Percentiles rank a stretch among this genome's conserved stretches.
These are phyloP conservation scores for Triplophysa dalaica DNA, from an alignment of 2,113 vertebrate species.

Conservation along the genomic window DNA sequence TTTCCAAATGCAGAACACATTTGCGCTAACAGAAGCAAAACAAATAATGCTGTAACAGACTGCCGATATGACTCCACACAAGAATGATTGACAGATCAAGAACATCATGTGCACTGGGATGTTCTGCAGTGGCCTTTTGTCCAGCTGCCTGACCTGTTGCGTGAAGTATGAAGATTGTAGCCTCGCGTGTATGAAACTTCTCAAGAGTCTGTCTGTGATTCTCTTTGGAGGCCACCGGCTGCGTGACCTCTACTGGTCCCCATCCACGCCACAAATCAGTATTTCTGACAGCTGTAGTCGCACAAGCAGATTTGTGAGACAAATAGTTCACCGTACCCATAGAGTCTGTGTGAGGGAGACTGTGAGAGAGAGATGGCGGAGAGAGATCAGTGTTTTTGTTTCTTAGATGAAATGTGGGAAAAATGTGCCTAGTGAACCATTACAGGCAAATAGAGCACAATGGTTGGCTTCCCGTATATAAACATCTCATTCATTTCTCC, in stretches of 20 bases:
- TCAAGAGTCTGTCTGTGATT: neutral
- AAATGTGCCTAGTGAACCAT: neutral
- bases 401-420: slow-evolving; percentile 11
- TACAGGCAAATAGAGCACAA: neutral
- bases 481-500: too few species aligned
- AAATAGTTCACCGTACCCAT: slow-evolving; percentile 17
- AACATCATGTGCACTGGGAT: slow-evolving; percentile 2
- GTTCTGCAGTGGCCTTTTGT: neutral
- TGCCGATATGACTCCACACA: slow-evolving; percentile 4
- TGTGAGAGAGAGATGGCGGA: neutral
- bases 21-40: neutral
- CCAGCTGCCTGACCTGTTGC: neutral
- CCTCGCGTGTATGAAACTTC: neutral
- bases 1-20: neutral
- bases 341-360: neutral
- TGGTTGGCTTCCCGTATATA: too few species aligned
- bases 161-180: neutral
- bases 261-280: slow-evolving; percentile 18
- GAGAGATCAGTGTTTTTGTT: slow-evolving; percentile 20
- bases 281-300: slow-evolving; percentile 29
- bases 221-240: slow-evolving; percentile 9
- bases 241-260: slow-evolving; percentile 3
- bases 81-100: slow-evolving; percentile 28
- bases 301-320: slow-evolving; percentile 29
- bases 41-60: neutral